A percentile compares a stretch with the other conserved stretches of the same genome.
phyloP scores from a whole-genome alignment of 2,113 vertebrate genomes.

The Mellivora capensis region DNA sequence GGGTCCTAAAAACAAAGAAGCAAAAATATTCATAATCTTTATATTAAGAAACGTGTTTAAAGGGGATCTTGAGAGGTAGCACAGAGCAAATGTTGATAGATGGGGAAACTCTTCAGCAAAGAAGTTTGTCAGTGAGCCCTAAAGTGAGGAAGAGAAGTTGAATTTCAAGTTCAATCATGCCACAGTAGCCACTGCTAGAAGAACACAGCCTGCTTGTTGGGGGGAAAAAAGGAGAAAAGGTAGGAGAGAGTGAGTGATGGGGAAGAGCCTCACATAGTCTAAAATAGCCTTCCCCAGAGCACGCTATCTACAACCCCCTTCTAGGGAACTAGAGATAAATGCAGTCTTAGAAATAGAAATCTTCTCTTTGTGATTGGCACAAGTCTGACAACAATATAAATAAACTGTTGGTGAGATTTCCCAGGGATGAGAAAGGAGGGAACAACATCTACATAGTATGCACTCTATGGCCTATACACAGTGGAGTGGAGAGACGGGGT shows the following conservation, averaged over 20 bases:
- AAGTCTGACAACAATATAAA: neutral
- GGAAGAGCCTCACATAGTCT: neutral
- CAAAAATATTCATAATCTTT: neutral
- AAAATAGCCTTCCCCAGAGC: neutral
- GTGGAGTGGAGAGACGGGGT: neutral
- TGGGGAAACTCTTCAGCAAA: neutral
- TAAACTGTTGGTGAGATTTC: neutral
- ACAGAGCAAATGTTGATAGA: neutral
- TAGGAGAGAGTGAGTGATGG: accelerated
- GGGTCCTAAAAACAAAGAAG: neutral
- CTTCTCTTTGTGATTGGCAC: neutral
- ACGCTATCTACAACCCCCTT: neutral
- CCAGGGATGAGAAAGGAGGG: neutral
- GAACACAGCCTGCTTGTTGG: neutral
- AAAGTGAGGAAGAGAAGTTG: neutral
- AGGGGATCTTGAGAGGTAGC: neutral
- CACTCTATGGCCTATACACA: neutral
- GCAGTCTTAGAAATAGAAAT: neutral
- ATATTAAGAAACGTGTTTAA: neutral
- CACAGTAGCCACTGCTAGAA: neutral
- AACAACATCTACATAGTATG: neutral
- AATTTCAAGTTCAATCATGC: neutral
- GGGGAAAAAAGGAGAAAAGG: neutral
- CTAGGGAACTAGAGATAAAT: neutral
- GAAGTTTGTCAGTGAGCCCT: neutral